These are phyloP conservation scores for Anagyrus pseudococci DNA, from an alignment of 2,888 invertebrate species.

Conservation along the genomic window DNA sequence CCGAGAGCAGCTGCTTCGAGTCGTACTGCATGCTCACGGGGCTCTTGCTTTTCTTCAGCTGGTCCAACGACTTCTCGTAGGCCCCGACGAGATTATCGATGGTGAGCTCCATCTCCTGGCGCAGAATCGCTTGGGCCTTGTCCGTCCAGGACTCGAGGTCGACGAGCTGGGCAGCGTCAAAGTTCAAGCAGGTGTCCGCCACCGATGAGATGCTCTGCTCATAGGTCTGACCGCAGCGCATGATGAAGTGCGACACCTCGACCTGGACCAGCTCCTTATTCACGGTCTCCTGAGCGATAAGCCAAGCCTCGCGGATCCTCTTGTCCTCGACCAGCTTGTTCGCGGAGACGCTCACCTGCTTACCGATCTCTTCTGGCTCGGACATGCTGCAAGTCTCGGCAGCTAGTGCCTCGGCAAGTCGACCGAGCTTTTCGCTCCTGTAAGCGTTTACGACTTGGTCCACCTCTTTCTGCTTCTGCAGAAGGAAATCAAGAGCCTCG, in stretches of 20 bases:
- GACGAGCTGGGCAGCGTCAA: slow-evolving; percentile 70
- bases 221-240: slow-evolving; percentile 74
- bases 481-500: slow-evolving; percentile 59
- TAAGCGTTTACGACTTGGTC: slow-evolving; percentile 70
- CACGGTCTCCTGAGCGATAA: slow-evolving; percentile 76
- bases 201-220: slow-evolving; percentile 61
- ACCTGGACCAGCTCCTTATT: slow-evolving; percentile 79
- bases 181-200: slow-evolving; percentile 63
- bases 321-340: slow-evolving; percentile 67
- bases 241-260: slow-evolving; percentile 77
- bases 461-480: slow-evolving; percentile 69
- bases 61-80: slow-evolving; percentile 71
- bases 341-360: slow-evolving; percentile 61
- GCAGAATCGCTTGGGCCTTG: slow-evolving; percentile 74
- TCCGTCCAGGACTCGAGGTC: slow-evolving; percentile 79
- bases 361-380: slow-evolving; percentile 48
- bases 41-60: slow-evolving; percentile 65
- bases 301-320: slow-evolving; percentile 77
- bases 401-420: slow-evolving; percentile 75
- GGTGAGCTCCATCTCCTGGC: slow-evolving; percentile 75
- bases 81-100: slow-evolving; percentile 72
- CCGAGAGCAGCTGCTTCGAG: slow-evolving; percentile 66
- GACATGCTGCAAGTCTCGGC: slow-evolving; percentile 71
- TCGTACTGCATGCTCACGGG: slow-evolving; percentile 50
- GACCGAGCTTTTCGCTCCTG: slow-evolving; percentile 73